Percentiles rank a stretch among this genome's conserved stretches.
These are phyloP conservation scores for Temnothorax nylanderi DNA, from an alignment of 1,140 invertebrate genomes.

Conservation along the genomic window DNA sequence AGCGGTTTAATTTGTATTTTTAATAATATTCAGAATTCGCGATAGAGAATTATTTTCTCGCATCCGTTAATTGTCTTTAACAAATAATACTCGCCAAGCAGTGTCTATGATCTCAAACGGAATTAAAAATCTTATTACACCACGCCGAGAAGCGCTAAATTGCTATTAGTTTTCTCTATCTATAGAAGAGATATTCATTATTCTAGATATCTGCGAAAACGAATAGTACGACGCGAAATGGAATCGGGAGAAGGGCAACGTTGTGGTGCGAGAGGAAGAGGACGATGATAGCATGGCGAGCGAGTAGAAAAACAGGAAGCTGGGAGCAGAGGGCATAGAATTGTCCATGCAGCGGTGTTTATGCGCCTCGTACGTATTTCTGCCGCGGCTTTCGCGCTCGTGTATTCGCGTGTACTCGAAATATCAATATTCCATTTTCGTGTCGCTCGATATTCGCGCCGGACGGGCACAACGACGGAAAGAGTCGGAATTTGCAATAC, in stretches of 20 bases:
- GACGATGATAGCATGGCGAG: conserved; percentile 11
- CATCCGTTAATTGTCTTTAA: neutral
- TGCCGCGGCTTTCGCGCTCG: conserved; percentile 17
- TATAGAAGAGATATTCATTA: neutral
- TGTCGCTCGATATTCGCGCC: conserved; percentile 53
- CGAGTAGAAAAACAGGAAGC: conserved; percentile 54
- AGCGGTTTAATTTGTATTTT: neutral
- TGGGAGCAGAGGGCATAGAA: conserved; percentile 25
- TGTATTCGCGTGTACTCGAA: conserved; percentile 48
- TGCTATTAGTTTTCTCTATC: conserved; percentile 22
- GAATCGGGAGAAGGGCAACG: conserved; percentile 23
- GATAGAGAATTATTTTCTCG: neutral
- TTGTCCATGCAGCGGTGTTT: conserved; percentile 48
- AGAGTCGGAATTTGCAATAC: conserved; percentile 59
- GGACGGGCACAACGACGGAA: conserved; percentile 34
- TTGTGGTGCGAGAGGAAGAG: neutral
- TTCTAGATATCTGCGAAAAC: conserved; percentile 29
- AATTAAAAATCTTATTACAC: conserved; percentile 22
- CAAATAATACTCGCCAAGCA: neutral
- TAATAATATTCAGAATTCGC: neutral
- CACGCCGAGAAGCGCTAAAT: neutral
- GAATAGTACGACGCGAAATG: conserved; percentile 21
- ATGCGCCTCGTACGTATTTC: conserved; percentile 45
- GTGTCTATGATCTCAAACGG: neutral
- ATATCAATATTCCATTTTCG: conserved; percentile 66